Base-by-base conservation (phyloP, 2,888 invertebrate species). In the Acanthosepion lycidas region DNA sequence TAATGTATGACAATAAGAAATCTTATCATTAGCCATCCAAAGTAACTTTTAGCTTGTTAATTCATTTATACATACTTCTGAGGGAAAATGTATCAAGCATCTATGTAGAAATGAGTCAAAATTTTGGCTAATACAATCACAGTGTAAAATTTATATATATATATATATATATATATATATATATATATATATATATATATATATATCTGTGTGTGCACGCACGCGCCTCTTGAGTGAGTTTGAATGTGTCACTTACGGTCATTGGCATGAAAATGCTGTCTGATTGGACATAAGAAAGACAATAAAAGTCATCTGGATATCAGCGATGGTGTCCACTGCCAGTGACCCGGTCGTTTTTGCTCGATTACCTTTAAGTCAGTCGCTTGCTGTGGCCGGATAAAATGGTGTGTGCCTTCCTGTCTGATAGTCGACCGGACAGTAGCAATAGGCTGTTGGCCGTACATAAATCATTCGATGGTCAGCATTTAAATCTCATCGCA, bases 251-350 rank as follows among this genome's bases (percentile, higher is more conserved):
- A 64, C 28, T n/a, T 28, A 78, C 78, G 78, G n/a, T n/a, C 78
- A n/a, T n/a, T 78, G 15, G 78, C 78, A n/a, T n/a, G 78, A 78
- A 78, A 78, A 28, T 78, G 12, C 8, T 78, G 78, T 12, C 78
- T 78, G 78, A 78, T n/a, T 15, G 78, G n/a, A 78, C 78, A 78
- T 78, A n/a, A n/a, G 78, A n/a, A 78, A 78, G n/a, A 78, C 78
- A n/a, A 78, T 78, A 78, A 78, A 78, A 78, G 78, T 78, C 78
- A n/a, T n/a, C 78, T 78, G 78, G 78, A 78, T n/a, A 78, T 78
- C n/a, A 78, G 78, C 78, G 78, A 78, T 78, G 28, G 15, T 78
- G 78, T 78, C n/a, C 78, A n/a, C 78, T 78, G 28, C n/a, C 9
- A 78, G 78, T 78, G 78, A 78, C 78, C 78, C 12, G 78, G 78